These are phyloP conservation scores for Acleris sparsana DNA, from an alignment of 2,888 invertebrate species.

Conservation along the genomic window DNA sequence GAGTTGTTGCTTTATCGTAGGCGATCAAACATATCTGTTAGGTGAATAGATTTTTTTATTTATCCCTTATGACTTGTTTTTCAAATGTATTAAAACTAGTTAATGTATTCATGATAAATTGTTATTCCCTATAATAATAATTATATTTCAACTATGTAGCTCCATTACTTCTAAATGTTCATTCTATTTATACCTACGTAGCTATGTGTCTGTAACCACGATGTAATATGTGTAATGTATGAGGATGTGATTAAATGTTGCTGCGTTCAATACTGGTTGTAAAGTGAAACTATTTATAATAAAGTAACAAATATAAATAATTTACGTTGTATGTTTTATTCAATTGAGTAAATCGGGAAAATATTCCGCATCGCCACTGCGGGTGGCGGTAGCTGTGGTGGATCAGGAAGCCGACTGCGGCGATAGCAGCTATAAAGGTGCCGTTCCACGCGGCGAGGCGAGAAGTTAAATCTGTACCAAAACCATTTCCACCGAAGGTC, in stretches of 20 bases:
- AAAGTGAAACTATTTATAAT: constrained; percentile 80
- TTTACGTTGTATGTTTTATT: constrained; percentile 22
- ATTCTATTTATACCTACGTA: constrained; percentile 60
- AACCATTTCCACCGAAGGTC: no score
- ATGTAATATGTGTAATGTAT: constrained; percentile 68
- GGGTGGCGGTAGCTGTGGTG: no score
- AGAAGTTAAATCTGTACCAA: no score
- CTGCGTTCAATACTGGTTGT: constrained; percentile 80
- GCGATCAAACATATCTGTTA: constrained; percentile 77
- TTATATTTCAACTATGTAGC: constrained; percentile 59
- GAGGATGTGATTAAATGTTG: constrained; percentile 76
- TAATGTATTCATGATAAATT: constrained; percentile 53
- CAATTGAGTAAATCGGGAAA: no score
- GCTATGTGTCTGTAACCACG: constrained; percentile 76
- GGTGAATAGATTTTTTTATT: constrained; percentile 59
- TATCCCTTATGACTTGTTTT: constrained; percentile 57
- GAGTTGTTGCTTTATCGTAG: constrained; percentile 78
- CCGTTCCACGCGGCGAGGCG: no score
- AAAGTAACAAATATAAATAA: constrained; percentile 71
- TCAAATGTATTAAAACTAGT: constrained; percentile 35
- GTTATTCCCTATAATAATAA: constrained; percentile 50
- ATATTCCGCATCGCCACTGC: no score
- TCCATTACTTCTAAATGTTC: constrained; percentile 57
- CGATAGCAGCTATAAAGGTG: no score
- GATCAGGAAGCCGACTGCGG: no score